phyloP scores from a whole-genome alignment of 1,140 invertebrate genomes.

The Zaprionus capensis region DNA sequence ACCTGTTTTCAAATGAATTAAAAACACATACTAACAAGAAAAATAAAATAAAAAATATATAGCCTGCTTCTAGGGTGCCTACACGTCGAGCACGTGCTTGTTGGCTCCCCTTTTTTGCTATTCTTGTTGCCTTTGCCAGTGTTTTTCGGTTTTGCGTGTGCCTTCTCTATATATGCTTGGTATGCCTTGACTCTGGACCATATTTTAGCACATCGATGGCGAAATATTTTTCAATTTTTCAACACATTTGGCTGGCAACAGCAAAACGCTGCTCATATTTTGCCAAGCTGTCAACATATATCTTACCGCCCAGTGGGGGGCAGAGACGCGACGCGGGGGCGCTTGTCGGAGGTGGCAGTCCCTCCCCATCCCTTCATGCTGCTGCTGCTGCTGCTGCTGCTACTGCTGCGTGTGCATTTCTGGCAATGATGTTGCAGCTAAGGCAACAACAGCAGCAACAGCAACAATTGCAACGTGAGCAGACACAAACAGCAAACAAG shows the following conservation, averaged over 20 bases:
- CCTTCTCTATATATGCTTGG: not conserved
- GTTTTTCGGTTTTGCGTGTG: slow-evolving; percentile 54
- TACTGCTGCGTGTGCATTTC: slow-evolving; percentile 72
- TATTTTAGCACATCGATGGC: slow-evolving; percentile 79
- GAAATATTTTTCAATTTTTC: slow-evolving; percentile 82
- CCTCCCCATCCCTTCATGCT: not conserved
- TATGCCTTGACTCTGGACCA: slow-evolving; percentile 41
- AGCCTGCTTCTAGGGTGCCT: not conserved
- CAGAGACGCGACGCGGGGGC: not conserved
- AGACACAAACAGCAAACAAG: slow-evolving; percentile 64
- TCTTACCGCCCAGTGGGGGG: slow-evolving; percentile 41
- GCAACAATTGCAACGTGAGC: slow-evolving; percentile 22
- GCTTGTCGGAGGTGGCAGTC: not conserved
- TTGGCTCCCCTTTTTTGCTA: not conserved
- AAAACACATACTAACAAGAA: not conserved
- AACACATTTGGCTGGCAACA: slow-evolving; percentile 81
- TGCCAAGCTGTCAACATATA: slow-evolving; percentile 80
- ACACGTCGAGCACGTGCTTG: not conserved
- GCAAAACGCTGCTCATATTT: slow-evolving; percentile 81
- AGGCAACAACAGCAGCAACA: slow-evolving; percentile 20
- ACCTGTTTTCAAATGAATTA: no score
- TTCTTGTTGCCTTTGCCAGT: slow-evolving; percentile 33
- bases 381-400: slow-evolving; percentile 39
- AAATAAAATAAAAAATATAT: not conserved
- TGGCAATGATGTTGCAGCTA: slow-evolving; percentile 68